These are phyloP conservation scores for Luehdorfia chinensis DNA, from an alignment of 1,140 invertebrate species.

Conservation along the genomic window DNA sequence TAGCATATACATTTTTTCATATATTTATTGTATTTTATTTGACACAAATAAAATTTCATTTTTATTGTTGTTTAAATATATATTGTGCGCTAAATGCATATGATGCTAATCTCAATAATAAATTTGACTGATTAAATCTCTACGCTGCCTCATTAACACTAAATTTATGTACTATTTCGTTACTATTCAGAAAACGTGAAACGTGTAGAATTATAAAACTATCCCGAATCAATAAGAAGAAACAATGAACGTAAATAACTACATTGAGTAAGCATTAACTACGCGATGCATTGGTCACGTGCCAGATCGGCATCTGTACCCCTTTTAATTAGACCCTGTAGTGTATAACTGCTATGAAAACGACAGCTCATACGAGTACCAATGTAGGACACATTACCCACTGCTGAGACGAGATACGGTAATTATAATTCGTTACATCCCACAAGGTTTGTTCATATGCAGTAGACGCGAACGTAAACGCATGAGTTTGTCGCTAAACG, in stretches of 20 bases:
- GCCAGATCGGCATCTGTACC: slow-evolving; percentile 31
- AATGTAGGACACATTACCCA: slow-evolving; percentile 16
- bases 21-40: too few species aligned
- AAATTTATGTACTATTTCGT: slow-evolving; percentile 14
- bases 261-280: neutral
- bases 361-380: too few species aligned
- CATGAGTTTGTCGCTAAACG: slow-evolving; percentile 28
- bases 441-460: neutral
- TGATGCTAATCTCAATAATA: slow-evolving; percentile 6
- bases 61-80: too few species aligned
- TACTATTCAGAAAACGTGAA: slow-evolving; percentile 5
- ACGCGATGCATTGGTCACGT: slow-evolving; percentile 30
- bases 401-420: slow-evolving; percentile 1
- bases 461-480: slow-evolving; percentile 25
- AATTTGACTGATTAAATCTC: slow-evolving; percentile 9
- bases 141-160: slow-evolving; percentile 5
- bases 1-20: too few species aligned
- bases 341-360: slow-evolving; percentile 28
- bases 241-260: slow-evolving; percentile 6
- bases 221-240: slow-evolving; percentile 3
- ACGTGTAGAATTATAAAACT: slow-evolving; percentile 2
- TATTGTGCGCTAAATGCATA: too few species aligned
- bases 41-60: too few species aligned
- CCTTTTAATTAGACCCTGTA: slow-evolving; percentile 37
- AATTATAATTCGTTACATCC: slow-evolving; percentile 11